Evolutionary conservation across 2,113 vertebrate genomes (phyloP).

Genomic region (Sminthopsis crassicaudata): DNA sequence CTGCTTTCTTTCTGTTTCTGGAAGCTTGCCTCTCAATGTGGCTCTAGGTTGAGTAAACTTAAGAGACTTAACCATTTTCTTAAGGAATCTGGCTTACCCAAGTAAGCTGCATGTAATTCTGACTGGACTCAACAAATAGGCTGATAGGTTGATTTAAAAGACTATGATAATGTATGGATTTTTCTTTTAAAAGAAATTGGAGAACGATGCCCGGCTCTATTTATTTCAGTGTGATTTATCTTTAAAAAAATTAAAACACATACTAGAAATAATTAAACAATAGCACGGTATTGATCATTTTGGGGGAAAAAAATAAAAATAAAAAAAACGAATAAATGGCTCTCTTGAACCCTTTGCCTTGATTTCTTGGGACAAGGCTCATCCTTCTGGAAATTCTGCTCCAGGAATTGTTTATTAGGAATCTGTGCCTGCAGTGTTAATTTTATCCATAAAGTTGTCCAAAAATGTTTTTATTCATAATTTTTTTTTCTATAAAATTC

Average conservation of each 20-base stretch:
- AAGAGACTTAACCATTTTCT: not conserved
- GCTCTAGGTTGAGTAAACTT: not conserved
- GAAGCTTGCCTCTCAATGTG: not conserved
- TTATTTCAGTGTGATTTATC: conserved; percentile 19
- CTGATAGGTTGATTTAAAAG: not conserved
- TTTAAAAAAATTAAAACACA: not conserved
- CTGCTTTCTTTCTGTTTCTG: not conserved
- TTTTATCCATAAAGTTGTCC: conserved; percentile 35
- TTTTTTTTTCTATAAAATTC: conserved; percentile 31
- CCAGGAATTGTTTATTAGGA: conserved; percentile 41
- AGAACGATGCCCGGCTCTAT: conserved; percentile 6
- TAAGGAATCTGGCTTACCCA: not conserved
- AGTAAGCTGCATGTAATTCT: not conserved
- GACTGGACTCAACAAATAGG: no score
- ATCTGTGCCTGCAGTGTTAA: conserved; percentile 29
- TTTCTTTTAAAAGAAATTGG: not conserved
- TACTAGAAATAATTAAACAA: not conserved
- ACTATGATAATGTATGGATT: not conserved
- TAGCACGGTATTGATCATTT: not conserved
- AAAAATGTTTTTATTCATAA: not conserved
- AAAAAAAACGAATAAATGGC: not conserved
- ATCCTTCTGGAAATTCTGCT: conserved; percentile 5
- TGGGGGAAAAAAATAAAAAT: not conserved
- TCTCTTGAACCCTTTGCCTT: not conserved
- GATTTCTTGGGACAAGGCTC: conserved; percentile 17